Evolutionary conservation across 1,140 invertebrate genomes (phyloP), one percentile per base, ranked within the genome.

Genomic region (Dicyema japonicum): DNA sequence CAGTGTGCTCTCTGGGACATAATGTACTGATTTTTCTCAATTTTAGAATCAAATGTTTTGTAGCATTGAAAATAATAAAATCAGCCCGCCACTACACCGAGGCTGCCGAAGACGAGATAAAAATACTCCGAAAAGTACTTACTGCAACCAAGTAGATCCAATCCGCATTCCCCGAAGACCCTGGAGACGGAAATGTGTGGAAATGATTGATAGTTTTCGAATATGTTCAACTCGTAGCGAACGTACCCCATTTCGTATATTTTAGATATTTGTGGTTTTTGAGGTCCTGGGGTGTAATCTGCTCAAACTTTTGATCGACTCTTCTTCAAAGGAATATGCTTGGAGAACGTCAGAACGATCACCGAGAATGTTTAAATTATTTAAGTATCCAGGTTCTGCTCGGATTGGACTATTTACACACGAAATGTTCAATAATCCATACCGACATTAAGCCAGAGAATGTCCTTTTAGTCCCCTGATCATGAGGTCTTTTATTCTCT

Each of bases 391-490:
- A 68, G 64, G 62, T 67, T 12, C 57, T 92, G 14, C 72, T 92
- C 57, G 82, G 75, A 18, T 57, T 94, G 29, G 69, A 85, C 50
- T 94, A 94, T 58, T 60, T 97, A 31, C 85, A 94, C 50, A 65
- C 66, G 29, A 85, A 85, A 59, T 92, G 85, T 61, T 57, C 65
- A 50, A 94, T 94, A 37, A 94, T 94, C 51, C 85, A 97, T 47
- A 97, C 85, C 12, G 85, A 97, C 47, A 88, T 97, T 35, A 97
- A 97, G 50, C 85, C 85, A 24, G 85, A 97, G 58, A 97, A 97
- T 60, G 78, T 94, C 27, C 58, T 94, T n/a, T n/a, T n/a, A n/a
- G n/a, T n/a, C n/a, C n/a, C n/a, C n/a, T n/a, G n/a, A n/a, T n/a
- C n/a, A n/a, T n/a, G n/a, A n/a, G n/a, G n/a, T n/a, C n/a, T n/a